A percentile compares a stretch with the other conserved stretches of the same genome.
Evolutionary conservation across 1,140 invertebrate species (phyloP).

Genomic region (Pogonus chalceus): DNA sequence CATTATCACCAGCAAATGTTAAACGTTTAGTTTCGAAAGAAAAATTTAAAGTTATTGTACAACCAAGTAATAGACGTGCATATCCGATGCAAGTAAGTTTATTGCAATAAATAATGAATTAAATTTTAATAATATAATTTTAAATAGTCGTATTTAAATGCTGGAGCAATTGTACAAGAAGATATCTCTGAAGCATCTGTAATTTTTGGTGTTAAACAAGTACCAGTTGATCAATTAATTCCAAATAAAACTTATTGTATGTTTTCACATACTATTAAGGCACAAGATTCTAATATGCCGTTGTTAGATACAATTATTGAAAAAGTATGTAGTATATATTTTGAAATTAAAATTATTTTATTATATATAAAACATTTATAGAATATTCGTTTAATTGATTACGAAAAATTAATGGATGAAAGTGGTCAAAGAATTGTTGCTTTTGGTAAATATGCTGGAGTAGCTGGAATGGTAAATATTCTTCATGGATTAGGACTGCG

Average conservation of each 20-base stretch:
- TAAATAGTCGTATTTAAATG: conserved; percentile 69
- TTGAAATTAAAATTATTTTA: conserved; percentile 12
- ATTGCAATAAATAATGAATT: background rate
- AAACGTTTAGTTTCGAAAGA: conserved; percentile 64
- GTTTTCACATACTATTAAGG: conserved; percentile 99
- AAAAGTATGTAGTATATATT: conserved; percentile 46
- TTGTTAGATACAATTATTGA: conserved; percentile 92
- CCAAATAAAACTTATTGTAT: conserved; percentile 97
- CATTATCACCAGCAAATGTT: conserved; percentile 87
- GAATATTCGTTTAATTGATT: conserved; percentile 90
- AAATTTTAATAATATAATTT: conserved; percentile 5
- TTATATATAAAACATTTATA: conserved; percentile 47
- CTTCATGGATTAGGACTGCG: conserved; percentile 91
- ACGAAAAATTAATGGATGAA: conserved; percentile 90
- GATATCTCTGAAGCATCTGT: conserved; percentile 93
- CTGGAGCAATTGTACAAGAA: conserved; percentile 88
- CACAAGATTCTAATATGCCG: conserved; percentile 96
- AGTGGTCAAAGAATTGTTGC: conserved; percentile 87
- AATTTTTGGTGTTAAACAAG: conserved; percentile 96
- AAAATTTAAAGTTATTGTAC: conserved; percentile 92
- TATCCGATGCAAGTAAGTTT: conserved; percentile 76
- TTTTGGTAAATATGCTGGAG: conserved; percentile 97
- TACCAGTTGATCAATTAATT: conserved; percentile 86
- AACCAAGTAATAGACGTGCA: conserved; percentile 93
- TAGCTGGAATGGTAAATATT: conserved; percentile 98